Evolutionary conservation across 2,113 vertebrate genomes (phyloP).

Genomic region (Colinus virginianus): DNA sequence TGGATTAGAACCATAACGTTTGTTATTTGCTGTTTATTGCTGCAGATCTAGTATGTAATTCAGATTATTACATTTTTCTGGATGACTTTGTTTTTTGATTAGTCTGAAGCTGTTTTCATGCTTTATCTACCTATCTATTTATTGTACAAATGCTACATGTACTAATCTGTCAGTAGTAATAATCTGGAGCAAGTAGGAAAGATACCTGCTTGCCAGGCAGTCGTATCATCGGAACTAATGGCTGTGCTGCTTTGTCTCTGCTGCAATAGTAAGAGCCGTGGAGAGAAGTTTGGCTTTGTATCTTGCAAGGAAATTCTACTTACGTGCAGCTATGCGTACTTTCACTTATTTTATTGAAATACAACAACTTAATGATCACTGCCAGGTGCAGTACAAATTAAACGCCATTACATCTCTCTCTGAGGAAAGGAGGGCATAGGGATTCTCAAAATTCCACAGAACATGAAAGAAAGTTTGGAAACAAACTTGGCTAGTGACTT

Average conservation of each 20-base stretch:
- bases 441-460: background rate
- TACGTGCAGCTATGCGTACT: background rate
- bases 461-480: background rate
- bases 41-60: background rate
- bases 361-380: background rate
- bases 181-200: constrained; percentile 65
- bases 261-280: constrained; percentile 32
- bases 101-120: constrained; percentile 72
- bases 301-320: background rate
- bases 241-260: constrained; percentile 58
- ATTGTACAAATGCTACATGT: constrained; percentile 65
- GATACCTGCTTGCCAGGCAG: constrained; percentile 52
- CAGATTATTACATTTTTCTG: background rate
- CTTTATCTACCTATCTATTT: background rate
- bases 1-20: background rate
- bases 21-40: background rate
- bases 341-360: background rate
- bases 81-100: constrained; percentile 69
- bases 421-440: background rate
- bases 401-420: background rate
- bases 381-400: background rate
- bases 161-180: constrained; percentile 72
- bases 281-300: background rate
- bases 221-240: constrained; percentile 68
- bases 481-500: background rate